These are phyloP conservation scores for Acrossocheilus fasciatus DNA, from an alignment of 2,797 vertebrate species.

Conservation along the genomic window DNA sequence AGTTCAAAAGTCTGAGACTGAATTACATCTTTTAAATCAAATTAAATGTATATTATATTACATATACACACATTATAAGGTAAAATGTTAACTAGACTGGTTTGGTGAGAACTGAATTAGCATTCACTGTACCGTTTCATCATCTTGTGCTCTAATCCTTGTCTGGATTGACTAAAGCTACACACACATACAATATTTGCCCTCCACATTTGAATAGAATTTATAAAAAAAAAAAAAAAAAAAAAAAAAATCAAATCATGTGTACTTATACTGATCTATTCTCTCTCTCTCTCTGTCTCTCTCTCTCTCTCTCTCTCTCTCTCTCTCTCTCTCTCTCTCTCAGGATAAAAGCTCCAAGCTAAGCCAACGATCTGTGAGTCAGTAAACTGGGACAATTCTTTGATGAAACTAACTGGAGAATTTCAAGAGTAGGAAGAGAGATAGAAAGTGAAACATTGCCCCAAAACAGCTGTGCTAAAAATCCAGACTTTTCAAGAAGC, in stretches of 20 bases:
- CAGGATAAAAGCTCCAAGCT: conserved; percentile 28
- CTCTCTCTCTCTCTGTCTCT: no score
- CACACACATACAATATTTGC: conserved; percentile 19
- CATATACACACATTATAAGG: not conserved
- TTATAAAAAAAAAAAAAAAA: not conserved
- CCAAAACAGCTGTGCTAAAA: not conserved
- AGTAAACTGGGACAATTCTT: conserved; percentile 42
- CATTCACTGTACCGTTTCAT: conserved; percentile 44
- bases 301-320: not conserved
- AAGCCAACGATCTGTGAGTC: conserved; percentile 27
- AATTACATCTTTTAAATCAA: not conserved
- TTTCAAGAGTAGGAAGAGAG: conserved; percentile 5
- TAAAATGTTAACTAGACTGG: not conserved
- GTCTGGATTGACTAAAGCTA: conserved; percentile 18
- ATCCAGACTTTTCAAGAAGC: conserved; percentile 25
- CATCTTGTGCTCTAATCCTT: conserved; percentile 36
- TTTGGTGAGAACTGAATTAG: conserved; percentile 32
- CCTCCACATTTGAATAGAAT: not conserved
- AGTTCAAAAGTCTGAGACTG: not conserved
- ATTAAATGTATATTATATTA: not conserved
- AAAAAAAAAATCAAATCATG: conserved; percentile 9
- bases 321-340: not conserved
- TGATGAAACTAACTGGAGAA: conserved; percentile 32
- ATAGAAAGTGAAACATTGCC: not conserved
- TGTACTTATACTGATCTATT: conserved; percentile 29